These are phyloP conservation scores for Lucinisca nassula DNA, from an alignment of 2,888 invertebrate species.

Conservation along the genomic window DNA sequence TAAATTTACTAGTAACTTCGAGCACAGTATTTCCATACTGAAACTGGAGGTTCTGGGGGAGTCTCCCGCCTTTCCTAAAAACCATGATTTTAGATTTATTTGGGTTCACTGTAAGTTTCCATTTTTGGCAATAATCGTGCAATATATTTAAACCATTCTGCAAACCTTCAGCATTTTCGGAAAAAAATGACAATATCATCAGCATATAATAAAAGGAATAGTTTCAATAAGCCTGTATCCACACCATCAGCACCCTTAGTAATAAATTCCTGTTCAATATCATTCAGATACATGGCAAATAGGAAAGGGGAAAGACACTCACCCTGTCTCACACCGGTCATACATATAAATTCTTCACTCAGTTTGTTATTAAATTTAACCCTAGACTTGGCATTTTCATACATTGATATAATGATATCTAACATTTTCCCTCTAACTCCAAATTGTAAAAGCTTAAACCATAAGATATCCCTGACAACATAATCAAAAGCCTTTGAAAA, in stretches of 20 bases:
- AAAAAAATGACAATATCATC: too few species aligned
- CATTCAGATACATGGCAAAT: too few species aligned
- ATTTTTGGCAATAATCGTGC: neutral
- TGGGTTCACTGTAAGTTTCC: neutral
- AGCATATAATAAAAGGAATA: too few species aligned
- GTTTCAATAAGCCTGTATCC: too few species aligned
- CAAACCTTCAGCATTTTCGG: too few species aligned
- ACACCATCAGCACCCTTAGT: too few species aligned
- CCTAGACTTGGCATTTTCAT: neutral
- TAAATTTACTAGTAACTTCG: neutral
- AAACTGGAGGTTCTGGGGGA: neutral
- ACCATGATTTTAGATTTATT: neutral
- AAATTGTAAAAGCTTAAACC: neutral
- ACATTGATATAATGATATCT: neutral
- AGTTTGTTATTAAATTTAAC: neutral
- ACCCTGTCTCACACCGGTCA: neutral
- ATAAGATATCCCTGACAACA: neutral
- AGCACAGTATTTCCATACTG: neutral
- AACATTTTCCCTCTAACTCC: neutral
- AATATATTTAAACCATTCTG: neutral
- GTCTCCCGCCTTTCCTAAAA: neutral
- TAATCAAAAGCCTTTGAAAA: too few species aligned
- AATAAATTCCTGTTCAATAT: too few species aligned
- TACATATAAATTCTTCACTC: neutral
- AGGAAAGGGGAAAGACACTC: neutral